These are phyloP conservation scores for Montipora capitata DNA, from an alignment of 92 coral and sea anemone genomes.

Conservation along the genomic window DNA sequence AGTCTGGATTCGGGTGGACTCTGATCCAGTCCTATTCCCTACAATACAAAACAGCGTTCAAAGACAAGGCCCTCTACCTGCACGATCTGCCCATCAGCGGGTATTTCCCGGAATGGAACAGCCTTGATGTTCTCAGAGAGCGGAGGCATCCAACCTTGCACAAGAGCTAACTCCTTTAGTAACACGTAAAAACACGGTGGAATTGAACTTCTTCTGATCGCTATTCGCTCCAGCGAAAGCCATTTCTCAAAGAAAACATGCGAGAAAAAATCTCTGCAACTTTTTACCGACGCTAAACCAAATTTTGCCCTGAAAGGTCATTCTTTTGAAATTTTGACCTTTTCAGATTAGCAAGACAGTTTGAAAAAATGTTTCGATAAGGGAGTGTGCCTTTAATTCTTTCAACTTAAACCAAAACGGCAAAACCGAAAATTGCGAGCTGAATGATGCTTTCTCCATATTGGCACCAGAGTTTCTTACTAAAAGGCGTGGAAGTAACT, in stretches of 20 bases:
- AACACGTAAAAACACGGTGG: too few relatives aligned
- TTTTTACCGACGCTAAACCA: neutral
- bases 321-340: neutral
- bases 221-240: too few relatives aligned
- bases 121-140: slow-evolving; percentile 29
- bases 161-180: too few relatives aligned
- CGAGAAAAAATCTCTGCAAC: slow-evolving; percentile 1
- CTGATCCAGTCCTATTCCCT: slow-evolving; percentile 46
- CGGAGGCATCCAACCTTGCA: too few relatives aligned
- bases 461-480: too few relatives aligned
- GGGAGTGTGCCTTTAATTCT: slow-evolving; percentile 40
- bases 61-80: neutral
- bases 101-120: slow-evolving; percentile 21
- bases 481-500: too few relatives aligned
- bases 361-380: slow-evolving; percentile 10
- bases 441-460: slow-evolving; percentile 11
- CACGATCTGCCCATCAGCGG: slow-evolving; percentile 39
- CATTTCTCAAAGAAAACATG: neutral
- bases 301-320: neutral
- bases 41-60: neutral
- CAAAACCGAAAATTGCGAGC: slow-evolving; percentile 17
- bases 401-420: slow-evolving; percentile 18
- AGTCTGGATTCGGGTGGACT: slow-evolving; percentile 68
- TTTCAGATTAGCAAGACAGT: neutral
- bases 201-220: too few relatives aligned